Conservation (phyloP, 1,140 invertebrate genomes). For the Nebria ingens region DNA sequence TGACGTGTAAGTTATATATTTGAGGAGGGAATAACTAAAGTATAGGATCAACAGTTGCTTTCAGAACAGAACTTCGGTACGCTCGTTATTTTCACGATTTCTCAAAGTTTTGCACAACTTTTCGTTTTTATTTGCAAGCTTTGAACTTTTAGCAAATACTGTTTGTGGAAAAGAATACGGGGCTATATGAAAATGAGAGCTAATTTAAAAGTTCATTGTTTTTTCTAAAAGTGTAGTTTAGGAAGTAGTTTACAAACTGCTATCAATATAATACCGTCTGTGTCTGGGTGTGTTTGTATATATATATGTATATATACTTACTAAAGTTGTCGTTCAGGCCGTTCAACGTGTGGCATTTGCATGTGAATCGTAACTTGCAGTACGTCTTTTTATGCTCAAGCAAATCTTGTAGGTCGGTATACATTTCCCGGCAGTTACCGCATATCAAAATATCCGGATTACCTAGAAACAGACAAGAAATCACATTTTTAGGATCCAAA, state of each 20-base stretch:
- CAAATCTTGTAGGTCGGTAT: constrained; percentile 68
- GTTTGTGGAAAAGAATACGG: background rate
- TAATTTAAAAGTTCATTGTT: constrained; percentile 8
- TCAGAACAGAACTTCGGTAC: too few species aligned
- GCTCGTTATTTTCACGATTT: background rate
- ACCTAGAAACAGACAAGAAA: constrained; percentile 51
- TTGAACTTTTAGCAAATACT: background rate
- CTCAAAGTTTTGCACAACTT: background rate
- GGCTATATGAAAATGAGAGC: background rate
- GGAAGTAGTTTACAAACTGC: background rate
- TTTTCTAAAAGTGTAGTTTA: background rate
- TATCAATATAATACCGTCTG: too few species aligned
- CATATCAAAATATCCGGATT: constrained; percentile 81
- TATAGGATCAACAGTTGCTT: background rate
- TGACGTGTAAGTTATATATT: too few species aligned
- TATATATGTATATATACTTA: constrained; percentile 22
- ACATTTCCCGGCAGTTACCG: constrained; percentile 77
- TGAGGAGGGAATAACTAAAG: too few species aligned
- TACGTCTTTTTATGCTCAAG: constrained; percentile 78
- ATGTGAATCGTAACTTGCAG: constrained; percentile 75
- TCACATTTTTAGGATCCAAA: background rate
- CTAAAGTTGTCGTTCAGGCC: constrained; percentile 24
- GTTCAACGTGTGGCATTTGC: constrained; percentile 55
- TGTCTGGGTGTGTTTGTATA: too few species aligned
- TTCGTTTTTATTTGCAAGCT: background rate